These are phyloP conservation scores for Saturnia japonica DNA, from an alignment of 2,888 invertebrate species.

Conservation along the genomic window DNA sequence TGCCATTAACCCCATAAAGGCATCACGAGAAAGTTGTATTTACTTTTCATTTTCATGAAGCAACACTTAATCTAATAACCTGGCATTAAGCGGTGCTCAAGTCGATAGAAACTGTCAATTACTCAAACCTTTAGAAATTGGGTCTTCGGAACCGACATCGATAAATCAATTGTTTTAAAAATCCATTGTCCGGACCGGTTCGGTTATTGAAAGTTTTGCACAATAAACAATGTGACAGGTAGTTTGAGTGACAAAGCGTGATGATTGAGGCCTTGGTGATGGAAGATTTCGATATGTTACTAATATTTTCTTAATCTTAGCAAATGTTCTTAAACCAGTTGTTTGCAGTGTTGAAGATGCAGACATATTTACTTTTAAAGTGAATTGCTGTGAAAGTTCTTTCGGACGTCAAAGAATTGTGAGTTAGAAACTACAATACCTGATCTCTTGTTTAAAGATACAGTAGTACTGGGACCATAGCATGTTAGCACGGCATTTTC, in stretches of 20 bases:
- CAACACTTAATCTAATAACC: conserved; percentile 5
- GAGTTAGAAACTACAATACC: background rate
- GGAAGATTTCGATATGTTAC: conserved; percentile 15
- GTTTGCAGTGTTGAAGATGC: background rate
- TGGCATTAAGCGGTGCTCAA: conserved; percentile 1
- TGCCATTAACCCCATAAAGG: background rate
- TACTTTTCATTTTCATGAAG: background rate
- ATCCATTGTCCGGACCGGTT: conserved; percentile 27
- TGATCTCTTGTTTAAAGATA: background rate
- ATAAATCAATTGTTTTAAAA: conserved; percentile 30
- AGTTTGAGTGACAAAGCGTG: conserved; percentile 38
- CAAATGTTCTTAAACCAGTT: background rate
- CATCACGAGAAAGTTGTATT: background rate
- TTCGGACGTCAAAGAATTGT: background rate
- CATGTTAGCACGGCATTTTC: no score
- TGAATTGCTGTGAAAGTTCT: background rate
- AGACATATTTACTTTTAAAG: background rate
- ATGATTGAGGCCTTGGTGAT: conserved; percentile 42
- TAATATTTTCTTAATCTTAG: conserved; percentile 12
- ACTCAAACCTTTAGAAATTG: conserved; percentile 14
- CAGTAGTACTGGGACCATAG: no score
- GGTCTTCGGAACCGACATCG: conserved; percentile 12
- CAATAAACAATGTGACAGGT: conserved; percentile 18
- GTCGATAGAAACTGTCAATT: conserved; percentile 5
- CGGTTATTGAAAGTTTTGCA: conserved; percentile 21